These are phyloP conservation scores for Uloborus plumipes DNA, from an alignment of 2,888 invertebrate genomes.

Conservation along the genomic window DNA sequence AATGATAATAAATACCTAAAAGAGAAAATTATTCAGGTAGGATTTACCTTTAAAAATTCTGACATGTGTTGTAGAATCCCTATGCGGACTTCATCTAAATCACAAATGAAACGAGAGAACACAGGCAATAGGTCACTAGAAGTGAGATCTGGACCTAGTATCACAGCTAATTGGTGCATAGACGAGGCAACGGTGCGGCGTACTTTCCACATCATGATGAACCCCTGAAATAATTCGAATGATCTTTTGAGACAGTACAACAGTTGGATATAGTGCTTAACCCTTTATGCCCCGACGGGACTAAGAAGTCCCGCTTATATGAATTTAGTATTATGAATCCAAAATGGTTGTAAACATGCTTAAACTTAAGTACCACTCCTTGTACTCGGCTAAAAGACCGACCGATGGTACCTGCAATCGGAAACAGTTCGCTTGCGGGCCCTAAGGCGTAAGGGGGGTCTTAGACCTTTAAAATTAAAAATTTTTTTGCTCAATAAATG, in stretches of 20 bases:
- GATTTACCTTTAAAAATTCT: constrained; percentile 78
- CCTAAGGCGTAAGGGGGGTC: too few species aligned
- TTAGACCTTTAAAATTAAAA: too few species aligned
- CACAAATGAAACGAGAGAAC: constrained; percentile 82
- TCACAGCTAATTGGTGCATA: constrained; percentile 82
- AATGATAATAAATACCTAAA: not conserved
- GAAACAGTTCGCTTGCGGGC: too few species aligned
- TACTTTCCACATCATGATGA: constrained; percentile 79
- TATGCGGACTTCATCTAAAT: constrained; percentile 83
- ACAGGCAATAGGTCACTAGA: constrained; percentile 81
- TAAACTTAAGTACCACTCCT: too few species aligned
- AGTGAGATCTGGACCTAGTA: constrained; percentile 80
- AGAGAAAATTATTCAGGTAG: not conserved
- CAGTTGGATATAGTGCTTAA: too few species aligned
- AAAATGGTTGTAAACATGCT: too few species aligned
- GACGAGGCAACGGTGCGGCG: constrained; percentile 82
- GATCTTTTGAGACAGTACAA: not conserved
- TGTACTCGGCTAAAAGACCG: too few species aligned
- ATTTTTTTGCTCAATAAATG: too few species aligned
- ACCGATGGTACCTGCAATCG: too few species aligned
- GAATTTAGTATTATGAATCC: too few species aligned
- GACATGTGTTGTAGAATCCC: constrained; percentile 81
- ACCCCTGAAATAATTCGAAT: constrained; percentile 14
- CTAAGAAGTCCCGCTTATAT: too few species aligned
- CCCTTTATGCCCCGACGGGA: too few species aligned